Percentiles rank a stretch among this genome's conserved stretches.
Evolutionary conservation across 2,113 vertebrate species (phyloP).

Genomic region (Oncorhynchus kisutch): DNA sequence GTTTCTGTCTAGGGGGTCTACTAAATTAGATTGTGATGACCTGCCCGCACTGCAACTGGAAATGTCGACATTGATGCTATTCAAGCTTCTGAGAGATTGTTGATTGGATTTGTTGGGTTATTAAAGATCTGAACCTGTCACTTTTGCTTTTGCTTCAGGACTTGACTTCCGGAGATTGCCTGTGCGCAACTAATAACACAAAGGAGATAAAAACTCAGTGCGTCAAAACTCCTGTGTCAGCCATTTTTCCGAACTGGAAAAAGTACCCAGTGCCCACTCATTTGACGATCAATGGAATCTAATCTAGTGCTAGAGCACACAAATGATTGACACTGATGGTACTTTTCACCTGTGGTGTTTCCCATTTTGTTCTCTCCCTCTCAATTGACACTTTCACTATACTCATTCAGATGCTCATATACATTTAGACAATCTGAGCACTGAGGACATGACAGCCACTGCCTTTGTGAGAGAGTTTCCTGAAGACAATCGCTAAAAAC

Average conservation of each 20-base stretch:
- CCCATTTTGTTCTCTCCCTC: conserved; percentile 16
- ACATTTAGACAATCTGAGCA: background rate
- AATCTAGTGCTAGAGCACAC: background rate
- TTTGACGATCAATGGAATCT: conserved; percentile 37
- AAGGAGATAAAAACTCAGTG: conserved; percentile 13
- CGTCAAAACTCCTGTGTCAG: conserved; percentile 42
- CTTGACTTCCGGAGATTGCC: conserved; percentile 17
- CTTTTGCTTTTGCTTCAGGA: conserved; percentile 1
- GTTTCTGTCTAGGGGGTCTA: background rate
- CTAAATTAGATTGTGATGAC: background rate
- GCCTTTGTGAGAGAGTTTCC: conserved; percentile 8
- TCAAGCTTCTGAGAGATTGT: background rate
- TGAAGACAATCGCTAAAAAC: conserved; percentile 16
- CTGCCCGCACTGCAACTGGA: background rate
- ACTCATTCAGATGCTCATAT: conserved; percentile 6
- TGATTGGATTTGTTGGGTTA: conserved; percentile 28
- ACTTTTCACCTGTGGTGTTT: conserved; percentile 40
- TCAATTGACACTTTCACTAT: conserved; percentile 14
- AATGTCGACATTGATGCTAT: background rate
- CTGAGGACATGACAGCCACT: background rate
- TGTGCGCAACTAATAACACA: conserved; percentile 12
- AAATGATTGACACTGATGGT: conserved; percentile 24
- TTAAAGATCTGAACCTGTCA: conserved; percentile 20
- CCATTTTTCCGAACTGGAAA: conserved; percentile 35
- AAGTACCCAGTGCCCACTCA: background rate